These are phyloP conservation scores for Hetaerina americana DNA, from an alignment of 1,140 invertebrate species.

Conservation along the genomic window DNA sequence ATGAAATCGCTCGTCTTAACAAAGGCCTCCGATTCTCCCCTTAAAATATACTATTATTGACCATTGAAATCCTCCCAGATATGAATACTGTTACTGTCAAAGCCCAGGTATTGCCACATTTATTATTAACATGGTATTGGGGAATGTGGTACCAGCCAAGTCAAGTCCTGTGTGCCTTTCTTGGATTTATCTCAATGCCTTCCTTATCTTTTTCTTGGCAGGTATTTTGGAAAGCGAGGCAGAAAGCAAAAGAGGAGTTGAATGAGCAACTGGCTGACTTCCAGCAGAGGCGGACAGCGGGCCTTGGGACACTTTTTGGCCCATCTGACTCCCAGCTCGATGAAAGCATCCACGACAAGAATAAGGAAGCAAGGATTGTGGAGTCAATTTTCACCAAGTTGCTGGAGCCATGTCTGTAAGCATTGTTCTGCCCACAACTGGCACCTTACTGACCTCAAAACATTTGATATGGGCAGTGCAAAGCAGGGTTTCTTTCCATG, in stretches of 20 bases:
- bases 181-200: too few species aligned
- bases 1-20: too few species aligned
- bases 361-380: conserved; percentile 60
- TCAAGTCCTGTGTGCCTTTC: too few species aligned
- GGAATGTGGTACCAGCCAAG: too few species aligned
- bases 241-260: conserved; percentile 71
- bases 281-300: conserved; percentile 75
- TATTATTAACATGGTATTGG: too few species aligned
- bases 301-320: conserved; percentile 80
- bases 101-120: too few species aligned
- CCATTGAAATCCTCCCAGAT: too few species aligned
- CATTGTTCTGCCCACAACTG: too few species aligned
- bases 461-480: background rate
- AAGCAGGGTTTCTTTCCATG: background rate
- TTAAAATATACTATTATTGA: too few species aligned
- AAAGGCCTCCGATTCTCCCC: too few species aligned
- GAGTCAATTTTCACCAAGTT: conserved; percentile 59
- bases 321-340: conserved; percentile 68
- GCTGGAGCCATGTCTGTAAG: conserved; percentile 56
- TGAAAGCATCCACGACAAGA: conserved; percentile 67
- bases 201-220: conserved; percentile 20
- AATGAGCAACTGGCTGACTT: conserved; percentile 80
- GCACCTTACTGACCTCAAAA: too few species aligned
- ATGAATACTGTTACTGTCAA: too few species aligned
- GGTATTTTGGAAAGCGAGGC: conserved; percentile 75